phyloP scores from a whole-genome alignment of 2,797 vertebrate species.

The Hippoglossus hippoglossus region DNA sequence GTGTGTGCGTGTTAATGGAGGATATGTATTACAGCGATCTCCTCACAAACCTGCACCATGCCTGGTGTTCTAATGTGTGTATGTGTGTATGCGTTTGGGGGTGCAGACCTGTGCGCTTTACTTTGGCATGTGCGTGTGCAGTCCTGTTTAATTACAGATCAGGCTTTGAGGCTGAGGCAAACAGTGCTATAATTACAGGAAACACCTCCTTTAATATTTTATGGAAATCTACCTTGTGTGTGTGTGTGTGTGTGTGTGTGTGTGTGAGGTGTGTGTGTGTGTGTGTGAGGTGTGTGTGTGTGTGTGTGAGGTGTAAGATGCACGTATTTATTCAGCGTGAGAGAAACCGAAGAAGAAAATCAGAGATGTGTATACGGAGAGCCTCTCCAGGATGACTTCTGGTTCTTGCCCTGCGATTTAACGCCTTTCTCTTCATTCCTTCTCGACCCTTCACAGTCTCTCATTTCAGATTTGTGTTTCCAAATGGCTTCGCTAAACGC shows the following conservation, averaged over 20 bases:
- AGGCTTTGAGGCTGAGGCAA: slow-evolving; percentile 88
- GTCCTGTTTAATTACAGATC: slow-evolving; percentile 92
- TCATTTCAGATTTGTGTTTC: slow-evolving; percentile 76
- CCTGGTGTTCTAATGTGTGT: slow-evolving; percentile 19
- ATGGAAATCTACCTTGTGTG: slow-evolving; percentile 86
- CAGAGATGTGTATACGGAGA: slow-evolving; percentile 11
- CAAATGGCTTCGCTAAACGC: slow-evolving; percentile 73
- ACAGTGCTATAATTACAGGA: slow-evolving; percentile 94
- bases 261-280: slow-evolving; percentile 37
- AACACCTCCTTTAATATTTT: slow-evolving; percentile 93
- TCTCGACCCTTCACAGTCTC: slow-evolving; percentile 62
- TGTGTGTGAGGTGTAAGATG: slow-evolving; percentile 47
- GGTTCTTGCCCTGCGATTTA: slow-evolving; percentile 30
- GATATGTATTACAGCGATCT: slow-evolving; percentile 68
- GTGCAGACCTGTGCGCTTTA: slow-evolving; percentile 63
- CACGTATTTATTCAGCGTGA: slow-evolving; percentile 62
- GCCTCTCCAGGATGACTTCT: slow-evolving; percentile 47
- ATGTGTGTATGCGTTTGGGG: slow-evolving; percentile 25
- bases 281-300: slow-evolving; percentile 38
- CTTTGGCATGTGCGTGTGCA: slow-evolving; percentile 81
- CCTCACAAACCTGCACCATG: slow-evolving; percentile 46
- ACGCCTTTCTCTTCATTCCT: slow-evolving; percentile 43
- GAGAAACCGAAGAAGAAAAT: slow-evolving; percentile 46
- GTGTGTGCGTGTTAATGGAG: slow-evolving; percentile 52
- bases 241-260: slow-evolving; percentile 28